These are phyloP conservation scores for Drosophila prosaltans DNA, from an alignment of 1,140 invertebrate species.

Conservation along the genomic window DNA sequence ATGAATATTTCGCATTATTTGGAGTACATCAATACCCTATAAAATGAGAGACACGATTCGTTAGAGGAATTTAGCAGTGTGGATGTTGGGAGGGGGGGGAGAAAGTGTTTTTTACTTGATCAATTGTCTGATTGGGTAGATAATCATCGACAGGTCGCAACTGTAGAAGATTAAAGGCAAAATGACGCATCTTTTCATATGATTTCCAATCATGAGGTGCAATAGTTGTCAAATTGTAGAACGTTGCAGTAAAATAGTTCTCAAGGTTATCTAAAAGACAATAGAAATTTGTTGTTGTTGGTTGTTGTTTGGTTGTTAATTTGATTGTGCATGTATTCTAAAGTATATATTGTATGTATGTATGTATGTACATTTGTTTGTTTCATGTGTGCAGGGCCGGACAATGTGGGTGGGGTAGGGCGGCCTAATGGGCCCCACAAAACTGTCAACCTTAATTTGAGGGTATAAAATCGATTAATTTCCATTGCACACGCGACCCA, in stretches of 20 bases:
- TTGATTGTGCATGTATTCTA: constrained; percentile 1
- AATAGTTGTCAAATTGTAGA: constrained; percentile 99
- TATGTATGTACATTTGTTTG: neutral
- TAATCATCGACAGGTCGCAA: constrained; percentile 94
- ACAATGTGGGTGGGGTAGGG: neutral
- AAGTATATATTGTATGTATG: neutral
- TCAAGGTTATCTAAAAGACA: constrained; percentile 88
- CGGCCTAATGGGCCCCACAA: neutral
- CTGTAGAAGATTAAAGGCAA: constrained; percentile 94
- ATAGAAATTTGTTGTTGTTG: constrained; percentile 14
- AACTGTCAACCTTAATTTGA: constrained; percentile 3
- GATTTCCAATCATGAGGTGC: constrained; percentile 99
- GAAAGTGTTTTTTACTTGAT: constrained; percentile 86
- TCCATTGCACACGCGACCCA: neutral
- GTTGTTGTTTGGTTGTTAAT: too few species aligned
- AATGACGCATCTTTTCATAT: constrained; percentile 97
- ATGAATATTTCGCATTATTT: constrained; percentile 98
- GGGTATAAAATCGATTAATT: constrained; percentile 3
- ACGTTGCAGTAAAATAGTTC: constrained; percentile 96
- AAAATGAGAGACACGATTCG: too few species aligned
- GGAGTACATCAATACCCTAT: constrained; percentile 96
- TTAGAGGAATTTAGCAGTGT: too few species aligned
- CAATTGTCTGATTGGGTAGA: constrained; percentile 97
- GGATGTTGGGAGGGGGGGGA: too few species aligned
- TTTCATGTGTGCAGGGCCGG: neutral